Conservation (phyloP, 2,888 invertebrate genomes). For the Chorisops tibialis region DNA sequence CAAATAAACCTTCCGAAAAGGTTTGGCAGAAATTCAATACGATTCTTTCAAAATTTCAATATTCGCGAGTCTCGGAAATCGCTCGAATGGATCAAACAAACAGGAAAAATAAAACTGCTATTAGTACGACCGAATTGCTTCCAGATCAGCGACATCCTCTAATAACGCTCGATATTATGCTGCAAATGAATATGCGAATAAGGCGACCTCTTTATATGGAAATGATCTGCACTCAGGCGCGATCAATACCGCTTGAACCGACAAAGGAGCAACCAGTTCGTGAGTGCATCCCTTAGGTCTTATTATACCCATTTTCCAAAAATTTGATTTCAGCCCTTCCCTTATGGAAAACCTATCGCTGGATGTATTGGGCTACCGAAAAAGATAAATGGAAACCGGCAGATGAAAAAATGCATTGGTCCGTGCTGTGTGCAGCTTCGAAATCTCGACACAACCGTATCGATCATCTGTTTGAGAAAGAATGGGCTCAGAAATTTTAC, state of each 20-base stretch:
- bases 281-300: background rate
- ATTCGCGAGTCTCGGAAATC: background rate
- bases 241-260: background rate
- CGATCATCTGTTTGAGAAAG: background rate
- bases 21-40: constrained; percentile 3
- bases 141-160: background rate
- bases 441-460: background rate
- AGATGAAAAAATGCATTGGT: background rate
- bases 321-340: constrained; percentile 39
- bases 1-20: constrained; percentile 27
- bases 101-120: background rate
- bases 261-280: background rate
- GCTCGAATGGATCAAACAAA: background rate
- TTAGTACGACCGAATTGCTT: background rate
- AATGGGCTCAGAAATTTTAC: background rate
- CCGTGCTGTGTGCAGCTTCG: background rate
- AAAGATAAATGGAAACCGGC: constrained; percentile 39
- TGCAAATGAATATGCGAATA: background rate
- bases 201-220: background rate
- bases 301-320: background rate
- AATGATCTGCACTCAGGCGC: background rate
- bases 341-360: constrained; percentile 53
- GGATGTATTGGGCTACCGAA: constrained; percentile 52
- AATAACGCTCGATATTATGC: background rate
- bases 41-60: background rate